A percentile compares a stretch with the other conserved stretches of the same genome.
Evolutionary conservation across 2,888 invertebrate species (phyloP).

Genomic region (Hydroisotoma schaefferi): DNA sequence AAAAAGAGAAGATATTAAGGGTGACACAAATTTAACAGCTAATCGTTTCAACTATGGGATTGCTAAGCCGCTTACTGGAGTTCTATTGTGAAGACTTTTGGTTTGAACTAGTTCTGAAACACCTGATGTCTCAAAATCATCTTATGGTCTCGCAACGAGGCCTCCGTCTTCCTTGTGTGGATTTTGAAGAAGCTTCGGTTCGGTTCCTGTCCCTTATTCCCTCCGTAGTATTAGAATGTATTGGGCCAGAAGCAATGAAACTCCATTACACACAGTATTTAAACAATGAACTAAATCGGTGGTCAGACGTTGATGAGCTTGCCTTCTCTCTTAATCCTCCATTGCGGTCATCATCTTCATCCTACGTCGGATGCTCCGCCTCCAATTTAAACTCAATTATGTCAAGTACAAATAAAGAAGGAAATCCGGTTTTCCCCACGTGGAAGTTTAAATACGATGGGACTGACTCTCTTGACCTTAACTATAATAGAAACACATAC

Average conservation of each 20-base stretch:
- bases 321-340: conserved; percentile 6
- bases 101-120: conserved; percentile 40
- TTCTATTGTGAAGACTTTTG: conserved; percentile 47
- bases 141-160: conserved; percentile 41
- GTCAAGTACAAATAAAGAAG: conserved; percentile 10
- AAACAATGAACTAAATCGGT: conserved; percentile 34
- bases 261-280: conserved; percentile 41
- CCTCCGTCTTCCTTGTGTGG: conserved; percentile 31
- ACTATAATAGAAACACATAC: too few relatives aligned
- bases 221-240: conserved; percentile 26
- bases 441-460: conserved; percentile 47
- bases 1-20: background rate
- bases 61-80: conserved; percentile 41
- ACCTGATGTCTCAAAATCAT: conserved; percentile 44
- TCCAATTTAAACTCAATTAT: background rate
- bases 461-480: too few relatives aligned
- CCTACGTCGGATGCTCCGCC: too few relatives aligned
- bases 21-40: conserved; percentile 27
- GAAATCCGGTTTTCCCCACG: conserved; percentile 35
- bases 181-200: conserved; percentile 43
- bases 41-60: conserved; percentile 42
- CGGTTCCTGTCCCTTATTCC: conserved; percentile 44
- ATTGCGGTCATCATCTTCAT: too few relatives aligned
- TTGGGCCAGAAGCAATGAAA: conserved; percentile 38
- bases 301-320: conserved; percentile 19